Evolutionary conservation across 2,797 vertebrate species (phyloP).

Genomic region (Malacoraja senta): DNA sequence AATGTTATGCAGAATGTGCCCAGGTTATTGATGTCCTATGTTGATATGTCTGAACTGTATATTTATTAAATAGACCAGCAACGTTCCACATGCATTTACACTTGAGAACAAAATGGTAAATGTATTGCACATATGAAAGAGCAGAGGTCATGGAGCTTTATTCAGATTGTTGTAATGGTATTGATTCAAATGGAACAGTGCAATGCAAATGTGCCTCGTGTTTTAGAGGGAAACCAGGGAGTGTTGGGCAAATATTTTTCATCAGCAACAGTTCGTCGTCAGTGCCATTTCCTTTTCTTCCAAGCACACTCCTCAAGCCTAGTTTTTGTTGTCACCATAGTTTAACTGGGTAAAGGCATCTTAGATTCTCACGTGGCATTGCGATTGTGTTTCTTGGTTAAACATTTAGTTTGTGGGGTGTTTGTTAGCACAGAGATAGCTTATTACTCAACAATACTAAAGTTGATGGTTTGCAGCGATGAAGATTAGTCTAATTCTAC

Average conservation of each 20-base stretch:
- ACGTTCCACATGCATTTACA: neutral
- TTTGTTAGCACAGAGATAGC: too few species aligned
- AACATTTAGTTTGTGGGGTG: too few species aligned
- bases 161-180: neutral
- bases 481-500: too few species aligned
- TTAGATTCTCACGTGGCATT: too few species aligned
- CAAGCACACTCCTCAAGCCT: neutral
- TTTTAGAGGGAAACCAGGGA: neutral
- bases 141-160: neutral
- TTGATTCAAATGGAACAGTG: neutral
- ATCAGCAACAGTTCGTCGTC: neutral
- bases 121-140: neutral
- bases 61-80: slow-evolving; percentile 45
- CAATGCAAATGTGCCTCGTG: neutral
- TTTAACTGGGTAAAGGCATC: too few species aligned
- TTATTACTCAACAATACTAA: too few species aligned
- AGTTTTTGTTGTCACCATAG: too few species aligned
- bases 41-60: slow-evolving; percentile 26
- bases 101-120: neutral
- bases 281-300: neutral
- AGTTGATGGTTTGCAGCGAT: too few species aligned
- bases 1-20: slow-evolving; percentile 46
- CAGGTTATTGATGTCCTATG: slow-evolving; percentile 50
- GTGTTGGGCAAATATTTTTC: neutral
- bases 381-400: too few species aligned